A percentile compares a stretch with the other conserved stretches of the same genome.
Conservation (phyloP, 2,113 vertebrate species). For the Narcine bancroftii region DNA sequence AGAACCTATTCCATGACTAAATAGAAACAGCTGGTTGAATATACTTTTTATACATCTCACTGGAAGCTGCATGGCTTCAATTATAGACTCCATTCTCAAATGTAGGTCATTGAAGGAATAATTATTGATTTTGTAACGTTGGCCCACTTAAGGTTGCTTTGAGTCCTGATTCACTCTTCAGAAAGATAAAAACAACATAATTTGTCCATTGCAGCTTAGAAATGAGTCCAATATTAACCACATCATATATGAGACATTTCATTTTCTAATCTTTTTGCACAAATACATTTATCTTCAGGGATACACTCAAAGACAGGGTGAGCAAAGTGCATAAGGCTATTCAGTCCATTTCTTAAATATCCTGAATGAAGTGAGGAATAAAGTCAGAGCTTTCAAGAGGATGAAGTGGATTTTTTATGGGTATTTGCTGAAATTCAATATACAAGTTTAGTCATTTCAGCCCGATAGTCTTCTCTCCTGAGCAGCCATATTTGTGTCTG, state of each 20-base stretch:
- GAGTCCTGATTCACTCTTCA: background rate
- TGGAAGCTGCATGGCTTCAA: slow-evolving; percentile 15
- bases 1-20: background rate
- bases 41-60: background rate
- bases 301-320: background rate
- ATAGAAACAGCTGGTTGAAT: background rate
- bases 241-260: background rate
- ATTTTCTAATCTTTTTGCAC: background rate
- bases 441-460: background rate
- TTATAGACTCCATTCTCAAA: background rate
- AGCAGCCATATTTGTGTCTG: too few species aligned
- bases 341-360: background rate
- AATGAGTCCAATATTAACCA: background rate
- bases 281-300: background rate
- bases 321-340: background rate
- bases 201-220: background rate
- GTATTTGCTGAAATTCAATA: background rate
- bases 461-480: background rate
- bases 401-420: background rate
- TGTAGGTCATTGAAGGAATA: background rate
- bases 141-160: background rate
- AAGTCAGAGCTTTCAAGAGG: background rate
- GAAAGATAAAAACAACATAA: background rate
- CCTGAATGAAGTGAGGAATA: background rate
- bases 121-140: background rate